Evolutionary conservation across 2,797 vertebrate genomes (phyloP).

Genomic region (Delichon dasypus): DNA sequence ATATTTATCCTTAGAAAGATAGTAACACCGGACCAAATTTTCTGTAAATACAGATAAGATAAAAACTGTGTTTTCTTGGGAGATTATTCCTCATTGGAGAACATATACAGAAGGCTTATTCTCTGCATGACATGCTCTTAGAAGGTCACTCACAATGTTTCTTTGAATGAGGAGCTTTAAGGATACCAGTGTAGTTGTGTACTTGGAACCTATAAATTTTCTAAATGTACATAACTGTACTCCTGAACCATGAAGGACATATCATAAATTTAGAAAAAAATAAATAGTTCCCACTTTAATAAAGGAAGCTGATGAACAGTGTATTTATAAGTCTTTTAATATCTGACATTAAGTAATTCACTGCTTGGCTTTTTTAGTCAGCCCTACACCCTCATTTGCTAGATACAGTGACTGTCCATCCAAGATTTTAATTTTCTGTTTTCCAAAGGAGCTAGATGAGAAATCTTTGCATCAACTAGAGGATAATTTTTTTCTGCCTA

Average conservation of each 20-base stretch:
- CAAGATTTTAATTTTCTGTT: background rate
- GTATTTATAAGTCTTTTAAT: background rate
- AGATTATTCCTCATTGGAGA: background rate
- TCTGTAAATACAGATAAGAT: background rate
- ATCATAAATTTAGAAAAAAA: background rate
- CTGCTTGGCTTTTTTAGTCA: background rate
- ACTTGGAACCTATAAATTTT: background rate
- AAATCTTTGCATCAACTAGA: background rate
- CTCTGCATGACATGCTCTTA: background rate
- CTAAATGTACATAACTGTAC: background rate
- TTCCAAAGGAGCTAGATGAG: background rate
- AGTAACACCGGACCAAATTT: background rate
- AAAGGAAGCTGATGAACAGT: background rate
- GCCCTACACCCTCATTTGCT: background rate
- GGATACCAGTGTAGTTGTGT: background rate
- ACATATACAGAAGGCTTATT: background rate
- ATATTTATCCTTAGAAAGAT: background rate
- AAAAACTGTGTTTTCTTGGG: background rate
- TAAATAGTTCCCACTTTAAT: background rate
- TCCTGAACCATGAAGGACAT: background rate
- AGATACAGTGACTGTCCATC: background rate
- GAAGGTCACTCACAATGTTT: background rate
- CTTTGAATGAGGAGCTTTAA: background rate
- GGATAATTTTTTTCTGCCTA: background rate
- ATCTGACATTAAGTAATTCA: background rate